Base-by-base conservation (phyloP, 2,113 vertebrate species). In the Tetrax tetrax region DNA sequence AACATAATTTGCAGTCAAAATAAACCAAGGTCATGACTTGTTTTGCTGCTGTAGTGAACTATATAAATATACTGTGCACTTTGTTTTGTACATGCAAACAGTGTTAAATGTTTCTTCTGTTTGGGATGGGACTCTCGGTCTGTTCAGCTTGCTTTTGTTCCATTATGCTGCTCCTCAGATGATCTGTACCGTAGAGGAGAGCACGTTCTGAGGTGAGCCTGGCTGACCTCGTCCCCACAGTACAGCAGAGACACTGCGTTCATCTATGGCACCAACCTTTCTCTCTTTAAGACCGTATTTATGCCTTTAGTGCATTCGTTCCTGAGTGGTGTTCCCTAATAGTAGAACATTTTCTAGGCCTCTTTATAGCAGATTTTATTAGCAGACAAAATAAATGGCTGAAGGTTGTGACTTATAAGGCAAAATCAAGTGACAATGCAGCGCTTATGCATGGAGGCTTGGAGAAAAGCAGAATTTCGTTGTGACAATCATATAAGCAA, bases 181-280 rank as follows among this genome's bases (percentile, higher is more conserved):
- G 38, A 17, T 27, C 37, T 53, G 27, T 29, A 16, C 25, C 54
- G 38, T 24, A 15, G 15, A 75, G n/a, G 20, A 47, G n/a, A 72
- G 22, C 4, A 9, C 6, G 2, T 35, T n/a, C 31, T 0, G 0
- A 60, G 38, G n/a, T 28, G 37, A 92, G 22, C 13, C 14, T 14
- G 50, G 21, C 45, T 50, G 63, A 71, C 51, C 47, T 10, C 16
- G 43, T 41, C 12, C 9, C 37, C 2, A 1, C 28, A 1, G 2
- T 31, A n/a, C 12, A n/a, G 27, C 51, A 43, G 20, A 25, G 45
- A 10, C 51, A 22, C 7, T 50, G 0, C n/a, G 5, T 56, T n/a
- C 38, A 31, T n/a, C 43, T 48, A 9, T 13, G 27, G 7, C 38
- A 43, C 50, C 38, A 48, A 7, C 31, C 16, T 53, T 59, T 25